Evolutionary conservation across 2,797 vertebrate species (phyloP).

Genomic region (Enteromius trimaculatus): DNA sequence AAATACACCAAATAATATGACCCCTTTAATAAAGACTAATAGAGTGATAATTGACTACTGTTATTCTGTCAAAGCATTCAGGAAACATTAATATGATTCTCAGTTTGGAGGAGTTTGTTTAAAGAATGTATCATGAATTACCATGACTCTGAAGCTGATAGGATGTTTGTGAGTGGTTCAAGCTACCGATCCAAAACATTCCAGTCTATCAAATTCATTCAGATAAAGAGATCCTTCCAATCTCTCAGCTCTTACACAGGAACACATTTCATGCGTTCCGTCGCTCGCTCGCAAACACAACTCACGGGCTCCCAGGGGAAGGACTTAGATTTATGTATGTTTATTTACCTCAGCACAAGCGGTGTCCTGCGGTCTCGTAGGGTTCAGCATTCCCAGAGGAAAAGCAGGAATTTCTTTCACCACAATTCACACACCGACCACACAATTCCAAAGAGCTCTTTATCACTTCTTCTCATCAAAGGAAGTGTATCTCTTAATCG

Average conservation of each 20-base stretch:
- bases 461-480: conserved; percentile 35
- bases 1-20: too few relatives aligned
- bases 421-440: conserved; percentile 39
- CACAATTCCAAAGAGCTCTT: conserved; percentile 11
- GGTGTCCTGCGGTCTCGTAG: conserved; percentile 48
- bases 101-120: background rate
- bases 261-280: conserved; percentile 10
- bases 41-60: background rate
- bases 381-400: conserved; percentile 55
- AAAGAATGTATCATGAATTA: background rate
- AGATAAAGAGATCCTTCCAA: background rate
- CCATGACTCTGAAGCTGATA: conserved; percentile 12
- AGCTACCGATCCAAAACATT: conserved; percentile 1
- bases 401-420: conserved; percentile 56
- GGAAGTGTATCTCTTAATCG: conserved; percentile 19
- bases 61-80: background rate
- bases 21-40: background rate
- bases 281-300: conserved; percentile 18
- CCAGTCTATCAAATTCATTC: conserved; percentile 3
- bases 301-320: conserved; percentile 28
- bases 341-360: conserved; percentile 59
- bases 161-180: background rate
- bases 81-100: background rate
- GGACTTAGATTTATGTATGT: conserved; percentile 58
- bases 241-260: background rate